Base-by-base conservation (phyloP, 2,888 invertebrate genomes). In the Teinopalpus imperialis region DNA sequence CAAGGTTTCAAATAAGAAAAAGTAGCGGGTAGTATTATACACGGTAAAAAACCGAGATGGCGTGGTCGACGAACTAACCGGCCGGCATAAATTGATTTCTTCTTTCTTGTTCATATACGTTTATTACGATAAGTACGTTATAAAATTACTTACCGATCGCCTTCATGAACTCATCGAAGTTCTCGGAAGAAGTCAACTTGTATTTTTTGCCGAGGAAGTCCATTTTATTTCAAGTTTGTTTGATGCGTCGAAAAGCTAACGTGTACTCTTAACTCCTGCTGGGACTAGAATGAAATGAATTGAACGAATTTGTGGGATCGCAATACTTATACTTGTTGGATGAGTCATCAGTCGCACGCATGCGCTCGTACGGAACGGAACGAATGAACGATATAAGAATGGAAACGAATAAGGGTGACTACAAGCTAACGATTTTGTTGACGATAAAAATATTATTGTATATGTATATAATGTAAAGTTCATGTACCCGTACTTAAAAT, bases 151-250 rank as follows among this genome's bases (percentile, higher is more conserved):
- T 72, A 96, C 96, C 96, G 53, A 96, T 81, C 36, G 93, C 91
- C 89, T 95, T 95, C 95, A 97, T 94, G 89, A 95, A 96, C 48
- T 95, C 95, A 65, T 97, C 97, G 78, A 97, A 97, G 73, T 96
- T 95, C 55, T 96, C 95, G 63, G 94, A 94, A 49, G 91, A 90
- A 51, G 89, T 81, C 78, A 97, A 91, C 76, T 96, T 96, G 91
- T 94, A 97, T 76, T 93, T 94, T 85, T 93, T 95, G 74, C 94
- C 95, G 37, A 74, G 52, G 72, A 86, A 86, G 52, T 81, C 87
- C 87, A 88, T 88, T 74, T 76, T 85, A 54, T 51, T 46, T 57
- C 49, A 58, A 61, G 54, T 49, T 52, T 49, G 55, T 57, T 48
- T 35, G 30, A 14, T 26, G 8, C 31, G 34, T 41, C 51, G 46